Conservation (phyloP, 2,888 invertebrate genomes). For the Pilophorus perplexus region DNA sequence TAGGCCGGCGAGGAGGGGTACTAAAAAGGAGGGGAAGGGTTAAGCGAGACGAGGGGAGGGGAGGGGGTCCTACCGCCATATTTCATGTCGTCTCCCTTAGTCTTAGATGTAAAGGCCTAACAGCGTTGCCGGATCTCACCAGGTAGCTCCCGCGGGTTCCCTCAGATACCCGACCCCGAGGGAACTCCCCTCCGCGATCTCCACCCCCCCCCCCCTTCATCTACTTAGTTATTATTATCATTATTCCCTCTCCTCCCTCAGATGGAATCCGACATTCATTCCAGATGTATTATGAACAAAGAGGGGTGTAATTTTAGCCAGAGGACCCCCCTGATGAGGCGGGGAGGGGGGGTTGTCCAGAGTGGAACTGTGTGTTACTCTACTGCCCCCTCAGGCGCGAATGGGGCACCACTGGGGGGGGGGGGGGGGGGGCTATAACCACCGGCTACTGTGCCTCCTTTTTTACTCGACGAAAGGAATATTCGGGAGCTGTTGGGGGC, state of each 20-base stretch:
- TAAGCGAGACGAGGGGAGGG: background rate
- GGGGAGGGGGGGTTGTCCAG: slow-evolving; percentile 3
- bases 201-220: slow-evolving; percentile 14
- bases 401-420: slow-evolving; percentile 5
- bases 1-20: slow-evolving; percentile 1
- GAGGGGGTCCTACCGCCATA: slow-evolving; percentile 40
- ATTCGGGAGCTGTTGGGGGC: slow-evolving; percentile 33
- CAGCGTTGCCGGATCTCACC: slow-evolving; percentile 40
- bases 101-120: slow-evolving; percentile 39
- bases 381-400: slow-evolving; percentile 6
- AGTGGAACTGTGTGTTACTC: slow-evolving; percentile 30
- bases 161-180: background rate
- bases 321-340: slow-evolving; percentile 9
- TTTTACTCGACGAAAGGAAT: slow-evolving; percentile 39
- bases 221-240: slow-evolving; percentile 40
- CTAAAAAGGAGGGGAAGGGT: background rate
- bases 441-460: slow-evolving; percentile 37
- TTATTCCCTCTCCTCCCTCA: slow-evolving; percentile 31
- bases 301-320: slow-evolving; percentile 39
- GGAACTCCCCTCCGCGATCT: background rate
- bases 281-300: slow-evolving; percentile 44
- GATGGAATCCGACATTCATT: slow-evolving; percentile 43
- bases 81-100: slow-evolving; percentile 42
- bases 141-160: slow-evolving; percentile 1
- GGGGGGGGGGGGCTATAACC: slow-evolving; percentile 27